phyloP scores from a whole-genome alignment of 2,113 vertebrate genomes.

The Periophthalmus modestus region DNA sequence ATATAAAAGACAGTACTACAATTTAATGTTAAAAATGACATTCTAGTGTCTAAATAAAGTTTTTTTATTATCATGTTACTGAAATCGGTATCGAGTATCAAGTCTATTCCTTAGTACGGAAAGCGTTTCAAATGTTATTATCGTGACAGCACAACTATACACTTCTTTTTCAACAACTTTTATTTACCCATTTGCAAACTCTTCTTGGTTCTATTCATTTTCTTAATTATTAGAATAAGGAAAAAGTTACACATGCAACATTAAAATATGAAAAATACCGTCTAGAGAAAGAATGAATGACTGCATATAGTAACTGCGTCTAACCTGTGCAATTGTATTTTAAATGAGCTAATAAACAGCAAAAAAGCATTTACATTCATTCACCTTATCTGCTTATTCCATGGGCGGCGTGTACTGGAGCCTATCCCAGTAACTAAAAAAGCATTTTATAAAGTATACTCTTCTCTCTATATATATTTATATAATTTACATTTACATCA shows the following conservation, averaged over 20 bases:
- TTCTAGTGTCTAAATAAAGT: too few species aligned
- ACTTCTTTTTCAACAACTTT: neutral
- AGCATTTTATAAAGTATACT: slow-evolving; percentile 61
- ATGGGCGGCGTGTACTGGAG: slow-evolving; percentile 2
- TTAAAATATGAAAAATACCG: slow-evolving; percentile 27
- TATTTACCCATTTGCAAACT: slow-evolving; percentile 3
- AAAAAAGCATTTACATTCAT: slow-evolving; percentile 35
- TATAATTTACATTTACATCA: slow-evolving; percentile 54
- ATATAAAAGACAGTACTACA: too few species aligned
- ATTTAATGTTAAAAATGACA: too few species aligned
- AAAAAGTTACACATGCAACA: slow-evolving; percentile 7
- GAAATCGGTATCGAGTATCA: too few species aligned
- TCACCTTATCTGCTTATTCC: slow-evolving; percentile 3
- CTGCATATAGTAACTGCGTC: slow-evolving; percentile 23
- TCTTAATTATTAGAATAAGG: slow-evolving; percentile 6
- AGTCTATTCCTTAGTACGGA: too few species aligned
- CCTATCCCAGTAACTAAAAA: slow-evolving; percentile 9
- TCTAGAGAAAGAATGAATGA: slow-evolving; percentile 34
- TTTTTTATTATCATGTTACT: too few species aligned
- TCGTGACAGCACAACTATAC: neutral
- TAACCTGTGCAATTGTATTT: slow-evolving; percentile 43
- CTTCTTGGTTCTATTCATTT: slow-evolving; percentile 6
- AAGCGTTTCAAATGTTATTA: too few species aligned
- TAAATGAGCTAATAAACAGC: slow-evolving; percentile 54
- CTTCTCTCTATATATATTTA: slow-evolving; percentile 52